Base-by-base conservation (phyloP, 2,113 vertebrate genomes). In the Colistium nudipinnis region DNA sequence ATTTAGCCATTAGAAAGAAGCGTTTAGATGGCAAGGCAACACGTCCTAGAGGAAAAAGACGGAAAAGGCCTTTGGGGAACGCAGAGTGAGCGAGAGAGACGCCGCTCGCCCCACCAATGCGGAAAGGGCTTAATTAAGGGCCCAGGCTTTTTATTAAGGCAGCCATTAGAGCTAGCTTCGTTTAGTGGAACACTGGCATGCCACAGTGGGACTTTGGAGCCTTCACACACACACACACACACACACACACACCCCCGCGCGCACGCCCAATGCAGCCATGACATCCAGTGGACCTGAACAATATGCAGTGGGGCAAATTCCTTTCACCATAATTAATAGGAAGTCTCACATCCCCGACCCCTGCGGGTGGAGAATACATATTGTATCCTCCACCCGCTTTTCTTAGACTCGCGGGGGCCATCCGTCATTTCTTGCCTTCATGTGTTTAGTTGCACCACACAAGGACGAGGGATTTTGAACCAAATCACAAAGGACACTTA, bases 61-160 rank as follows among this genome's bases (percentile, higher is more conserved):
- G 35, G 71, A 80, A 66, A 17, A 49, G 71, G 76, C 62, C 67
- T 81, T 69, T 8, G 85, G 86, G n/a, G 79, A 81, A 49, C 53
- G 51, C 9, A 14, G 60, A 62, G 70, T 6, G 74, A 73, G 63
- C 59, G 70, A 41, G 45, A 56, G 56, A 74, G 62, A 82, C 70
- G 71, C 65, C 22, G 68, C 71, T 59, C 71, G 71, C 71, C 65
- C 61, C 56, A 60, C 54, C 80, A 66, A 80, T 76, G 83, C 84
- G 73, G 75, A 89, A 68, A 82, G 67, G 84, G 82, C 88, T 88
- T 92, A 92, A 93, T 93, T 90, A 93, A n/a, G 73, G 81, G 74
- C 70, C 81, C 14, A 30, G 70, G 35, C 77, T 89, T 93, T 93
- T 93, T 88, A 79, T 87, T 83, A 90, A 82, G 66, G 85, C 91